Base-by-base conservation (phyloP, 2,113 vertebrate species). In the Pachyramphus minor region DNA sequence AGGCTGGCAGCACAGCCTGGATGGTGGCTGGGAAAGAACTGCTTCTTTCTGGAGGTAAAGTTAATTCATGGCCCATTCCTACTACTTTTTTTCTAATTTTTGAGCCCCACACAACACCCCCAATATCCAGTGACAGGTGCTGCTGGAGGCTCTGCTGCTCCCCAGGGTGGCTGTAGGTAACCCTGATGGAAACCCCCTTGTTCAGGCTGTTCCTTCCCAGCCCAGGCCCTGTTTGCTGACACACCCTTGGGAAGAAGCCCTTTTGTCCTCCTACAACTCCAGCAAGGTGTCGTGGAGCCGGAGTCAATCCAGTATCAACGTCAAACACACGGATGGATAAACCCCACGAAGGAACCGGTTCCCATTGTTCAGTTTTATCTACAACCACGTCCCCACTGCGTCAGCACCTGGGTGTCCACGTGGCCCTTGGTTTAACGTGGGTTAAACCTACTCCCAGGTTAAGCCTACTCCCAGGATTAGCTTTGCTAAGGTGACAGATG, bases 341-440 rank as follows among this genome's bases (percentile, higher is more conserved):
- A 80, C 20, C 52, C 52, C 45, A 69, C 0, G 28, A 21, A 45
- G 71, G 50, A 78, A n/a, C 27, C 30, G 31, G 42, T 52, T 35
- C 25, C 2, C 2, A 2, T 0, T 22, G 28, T 5, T 60, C 0
- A 1, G 30, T 1, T 3, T 55, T 50, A 41, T 8, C 83, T 35
- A 23, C 56, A 67, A 1, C 14, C 74, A 33, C 1, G 0, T 10
- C 31, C 2, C 30, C 13, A 1, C 0, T 25, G 69, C 1, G 0
- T 15, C 18, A 52, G 47, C 0, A 0, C 1, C 0, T 0, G 25
- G 53, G 22, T 22, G 47, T 44, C 63, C 49, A 15, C 2, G 0
- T 5, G 10, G 60, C 9, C 67, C 58, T 41, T 42, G 56, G 60
- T 39, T 69, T 28, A n/a, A 35, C 12, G 5, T 8, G 23, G 31